phyloP scores from a whole-genome alignment of 2,888 invertebrate genomes.

The Ophioninae sp. region DNA sequence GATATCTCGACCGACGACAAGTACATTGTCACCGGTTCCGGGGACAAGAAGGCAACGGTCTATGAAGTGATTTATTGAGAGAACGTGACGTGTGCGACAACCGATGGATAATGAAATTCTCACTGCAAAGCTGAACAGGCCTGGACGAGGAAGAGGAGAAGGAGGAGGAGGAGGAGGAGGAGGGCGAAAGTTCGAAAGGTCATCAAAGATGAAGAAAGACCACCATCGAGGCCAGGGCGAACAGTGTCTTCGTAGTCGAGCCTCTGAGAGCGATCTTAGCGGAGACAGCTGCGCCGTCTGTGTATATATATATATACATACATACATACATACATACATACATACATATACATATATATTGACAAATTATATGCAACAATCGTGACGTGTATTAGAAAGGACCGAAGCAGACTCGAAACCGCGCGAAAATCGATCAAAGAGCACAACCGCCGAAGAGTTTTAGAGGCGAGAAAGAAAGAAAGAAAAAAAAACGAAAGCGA shows the following conservation, averaged over 20 bases:
- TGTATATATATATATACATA: slow-evolving; percentile 46
- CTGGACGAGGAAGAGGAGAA: background rate
- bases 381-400: slow-evolving; percentile 42
- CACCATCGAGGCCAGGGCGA: slow-evolving; percentile 1
- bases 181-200: background rate
- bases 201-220: background rate
- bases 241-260: slow-evolving; percentile 33
- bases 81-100: background rate
- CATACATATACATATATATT: background rate
- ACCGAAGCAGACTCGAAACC: slow-evolving; percentile 14
- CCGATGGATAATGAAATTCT: slow-evolving; percentile 55
- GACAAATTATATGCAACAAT: slow-evolving; percentile 39
- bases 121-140: slow-evolving; percentile 19
- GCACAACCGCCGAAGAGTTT: background rate
- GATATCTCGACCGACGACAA: slow-evolving; percentile 99
- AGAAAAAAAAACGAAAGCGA: background rate
- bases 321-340: background rate
- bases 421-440: background rate
- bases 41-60: slow-evolving; percentile 98
- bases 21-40: slow-evolving; percentile 98
- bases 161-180: background rate
- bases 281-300: slow-evolving; percentile 57
- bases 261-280: slow-evolving; percentile 60
- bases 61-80: slow-evolving; percentile 95
- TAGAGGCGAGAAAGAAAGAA: background rate